Evolutionary conservation across 2,113 vertebrate genomes (phyloP).

Genomic region (Lepisosteus osseus): DNA sequence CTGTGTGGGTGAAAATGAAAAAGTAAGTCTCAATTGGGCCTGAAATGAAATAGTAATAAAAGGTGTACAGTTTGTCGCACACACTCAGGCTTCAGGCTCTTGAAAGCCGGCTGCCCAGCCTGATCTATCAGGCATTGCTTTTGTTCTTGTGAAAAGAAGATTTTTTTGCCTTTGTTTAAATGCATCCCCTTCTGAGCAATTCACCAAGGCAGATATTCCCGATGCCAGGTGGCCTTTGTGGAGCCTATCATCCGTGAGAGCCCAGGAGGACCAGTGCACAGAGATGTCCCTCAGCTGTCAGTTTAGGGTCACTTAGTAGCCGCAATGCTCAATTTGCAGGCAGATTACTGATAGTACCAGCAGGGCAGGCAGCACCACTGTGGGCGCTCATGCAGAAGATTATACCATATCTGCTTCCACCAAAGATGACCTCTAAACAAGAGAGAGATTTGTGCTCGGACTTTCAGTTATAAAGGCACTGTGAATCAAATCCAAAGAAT

Average conservation of each 20-base stretch:
- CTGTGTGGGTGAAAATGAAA: too few relatives aligned
- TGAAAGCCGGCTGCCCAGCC: not conserved
- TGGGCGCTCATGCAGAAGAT: not conserved
- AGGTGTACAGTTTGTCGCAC: not conserved
- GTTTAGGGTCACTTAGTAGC: not conserved
- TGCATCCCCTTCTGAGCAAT: not conserved
- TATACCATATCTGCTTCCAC: not conserved
- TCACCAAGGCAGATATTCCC: not conserved
- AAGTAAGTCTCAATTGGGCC: too few relatives aligned
- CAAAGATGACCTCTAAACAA: not conserved
- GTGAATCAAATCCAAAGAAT: too few relatives aligned
- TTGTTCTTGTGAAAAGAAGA: not conserved
- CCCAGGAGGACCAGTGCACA: not conserved
- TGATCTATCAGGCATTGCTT: not conserved
- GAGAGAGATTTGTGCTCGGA: not conserved
- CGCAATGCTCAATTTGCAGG: not conserved
- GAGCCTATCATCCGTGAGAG: not conserved
- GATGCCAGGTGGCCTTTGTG: not conserved
- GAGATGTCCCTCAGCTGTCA: not conserved
- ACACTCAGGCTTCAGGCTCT: not conserved
- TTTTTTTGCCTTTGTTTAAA: not conserved
- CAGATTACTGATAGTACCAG: not conserved
- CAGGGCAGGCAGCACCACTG: not conserved
- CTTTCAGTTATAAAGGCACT: too few relatives aligned
- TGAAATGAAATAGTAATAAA: too few relatives aligned